phyloP scores from a whole-genome alignment of 64 coral and sea anemone genomes.

The Pocillopora damicornis region DNA sequence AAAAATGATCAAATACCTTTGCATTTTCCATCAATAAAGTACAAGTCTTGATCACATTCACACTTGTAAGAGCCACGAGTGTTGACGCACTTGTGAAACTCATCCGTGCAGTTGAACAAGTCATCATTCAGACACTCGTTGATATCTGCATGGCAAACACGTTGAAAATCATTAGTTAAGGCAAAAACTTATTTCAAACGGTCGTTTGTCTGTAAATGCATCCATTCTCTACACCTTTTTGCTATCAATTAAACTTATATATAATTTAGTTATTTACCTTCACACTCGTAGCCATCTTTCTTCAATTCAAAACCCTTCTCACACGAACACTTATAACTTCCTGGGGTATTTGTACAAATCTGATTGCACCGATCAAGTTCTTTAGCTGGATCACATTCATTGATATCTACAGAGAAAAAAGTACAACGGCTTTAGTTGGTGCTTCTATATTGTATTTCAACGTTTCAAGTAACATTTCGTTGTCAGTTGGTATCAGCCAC shows the following conservation, averaged over 20 bases:
- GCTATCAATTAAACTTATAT: no score
- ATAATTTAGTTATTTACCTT: neutral
- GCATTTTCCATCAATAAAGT: slow-evolving; percentile 22
- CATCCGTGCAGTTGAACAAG: slow-evolving; percentile 10
- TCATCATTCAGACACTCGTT: slow-evolving; percentile 10
- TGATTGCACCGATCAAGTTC: neutral
- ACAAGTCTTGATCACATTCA: slow-evolving; percentile 19
- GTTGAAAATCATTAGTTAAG: no score
- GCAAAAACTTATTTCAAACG: no score
- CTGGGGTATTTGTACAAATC: slow-evolving; percentile 40
- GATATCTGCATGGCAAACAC: neutral
- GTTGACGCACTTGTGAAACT: slow-evolving; percentile 24
- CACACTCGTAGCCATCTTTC: slow-evolving; percentile 26
- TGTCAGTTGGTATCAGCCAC: neutral
- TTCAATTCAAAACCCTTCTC: slow-evolving; percentile 18
- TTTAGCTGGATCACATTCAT: slow-evolving; percentile 15
- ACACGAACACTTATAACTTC: slow-evolving; percentile 37
- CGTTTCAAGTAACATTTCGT: neutral
- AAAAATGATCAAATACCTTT: neutral
- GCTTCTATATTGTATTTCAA: neutral
- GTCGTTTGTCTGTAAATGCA: no score
- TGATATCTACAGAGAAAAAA: neutral
- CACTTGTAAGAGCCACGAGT: slow-evolving; percentile 40
- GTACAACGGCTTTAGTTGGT: neutral
- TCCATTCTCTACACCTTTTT: no score